Percentiles rank a stretch among this genome's conserved stretches.
Conservation (phyloP, 1,140 invertebrate genomes). For the Wiebesia pumilae region DNA sequence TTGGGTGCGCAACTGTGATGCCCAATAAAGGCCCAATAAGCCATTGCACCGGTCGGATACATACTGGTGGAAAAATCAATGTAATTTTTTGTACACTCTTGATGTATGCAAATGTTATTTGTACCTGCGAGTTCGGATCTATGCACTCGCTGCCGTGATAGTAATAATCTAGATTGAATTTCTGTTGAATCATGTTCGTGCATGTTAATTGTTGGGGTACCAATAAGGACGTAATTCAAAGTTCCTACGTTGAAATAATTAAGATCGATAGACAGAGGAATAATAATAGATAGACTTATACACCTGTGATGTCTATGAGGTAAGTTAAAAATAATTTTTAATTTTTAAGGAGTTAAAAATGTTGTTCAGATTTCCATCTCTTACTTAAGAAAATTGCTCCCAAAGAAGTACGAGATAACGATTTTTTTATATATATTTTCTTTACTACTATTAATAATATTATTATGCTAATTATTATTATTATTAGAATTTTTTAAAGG, state of each 20-base stretch:
- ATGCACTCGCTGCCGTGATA: background rate
- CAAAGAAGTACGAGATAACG: background rate
- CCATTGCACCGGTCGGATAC: no score
- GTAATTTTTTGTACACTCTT: background rate
- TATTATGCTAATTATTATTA: no score
- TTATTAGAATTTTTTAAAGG: no score
- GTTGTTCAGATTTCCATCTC: no score
- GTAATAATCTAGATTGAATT: slow-evolving; percentile 16
- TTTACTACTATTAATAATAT: no score
- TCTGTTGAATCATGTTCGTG: slow-evolving; percentile 8
- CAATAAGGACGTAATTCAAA: background rate
- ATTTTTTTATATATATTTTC: background rate
- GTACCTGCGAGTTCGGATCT: background rate
- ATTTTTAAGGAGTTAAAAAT: no score
- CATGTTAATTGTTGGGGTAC: background rate
- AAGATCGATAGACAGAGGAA: slow-evolving; percentile 1
- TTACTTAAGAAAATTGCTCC: no score
- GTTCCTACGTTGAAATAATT: background rate
- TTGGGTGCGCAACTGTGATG: no score
- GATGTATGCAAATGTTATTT: slow-evolving; percentile 3
- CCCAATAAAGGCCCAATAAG: no score
- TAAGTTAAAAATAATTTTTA: background rate
- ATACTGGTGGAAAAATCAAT: background rate
- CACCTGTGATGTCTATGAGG: background rate
- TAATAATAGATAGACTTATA: background rate